Evolutionary conservation across 2,797 vertebrate species (phyloP).

Genomic region (Alcedo atthis): DNA sequence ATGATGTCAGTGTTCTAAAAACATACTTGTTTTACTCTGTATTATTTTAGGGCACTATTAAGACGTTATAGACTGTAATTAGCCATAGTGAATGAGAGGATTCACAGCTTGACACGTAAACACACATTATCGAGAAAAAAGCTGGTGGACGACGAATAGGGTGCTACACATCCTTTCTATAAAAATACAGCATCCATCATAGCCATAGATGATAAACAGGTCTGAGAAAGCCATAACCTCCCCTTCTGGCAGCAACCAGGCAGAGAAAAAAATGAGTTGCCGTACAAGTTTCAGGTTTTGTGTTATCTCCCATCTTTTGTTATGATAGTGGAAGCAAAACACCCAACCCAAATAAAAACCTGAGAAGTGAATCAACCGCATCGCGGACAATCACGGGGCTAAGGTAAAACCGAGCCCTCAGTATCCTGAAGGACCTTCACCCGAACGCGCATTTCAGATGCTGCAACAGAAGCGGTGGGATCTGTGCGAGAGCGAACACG

Average conservation of each 20-base stretch:
- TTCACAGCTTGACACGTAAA: neutral
- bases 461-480: neutral
- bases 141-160: neutral
- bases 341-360: neutral
- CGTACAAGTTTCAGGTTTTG: neutral
- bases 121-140: neutral
- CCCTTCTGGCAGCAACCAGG: neutral
- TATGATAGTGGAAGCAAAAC: neutral
- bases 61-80: neutral
- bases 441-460: neutral
- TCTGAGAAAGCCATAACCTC: neutral
- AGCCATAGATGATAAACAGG: neutral
- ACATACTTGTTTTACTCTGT: neutral
- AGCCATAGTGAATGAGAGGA: neutral
- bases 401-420: neutral
- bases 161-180: neutral
- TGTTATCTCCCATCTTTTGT: neutral
- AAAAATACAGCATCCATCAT: neutral
- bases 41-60: neutral
- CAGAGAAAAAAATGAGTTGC: neutral
- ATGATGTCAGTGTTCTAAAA: neutral
- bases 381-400: rapidly evolving
- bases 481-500: neutral
- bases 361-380: neutral
- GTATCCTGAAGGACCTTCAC: neutral